These are phyloP conservation scores for Cichlasoma orientale DNA, from an alignment of 2,797 vertebrate genomes.

Conservation along the genomic window DNA sequence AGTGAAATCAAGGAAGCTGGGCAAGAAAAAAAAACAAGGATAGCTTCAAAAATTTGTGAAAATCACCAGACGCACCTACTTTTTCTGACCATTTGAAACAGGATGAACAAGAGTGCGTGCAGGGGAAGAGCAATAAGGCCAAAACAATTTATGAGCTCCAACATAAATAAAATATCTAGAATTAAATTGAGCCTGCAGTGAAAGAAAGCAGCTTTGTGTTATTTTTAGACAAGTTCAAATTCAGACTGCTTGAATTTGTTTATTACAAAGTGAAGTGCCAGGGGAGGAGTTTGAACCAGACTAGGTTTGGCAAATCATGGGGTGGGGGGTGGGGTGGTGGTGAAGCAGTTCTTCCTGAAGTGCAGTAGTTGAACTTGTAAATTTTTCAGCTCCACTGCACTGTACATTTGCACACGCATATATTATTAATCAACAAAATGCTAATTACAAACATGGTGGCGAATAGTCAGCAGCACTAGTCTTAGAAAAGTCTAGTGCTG, in stretches of 20 bases:
- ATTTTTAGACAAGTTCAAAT: neutral
- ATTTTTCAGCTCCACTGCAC: too few species aligned
- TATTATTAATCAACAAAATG: neutral
- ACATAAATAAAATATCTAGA: neutral
- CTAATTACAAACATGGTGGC: neutral
- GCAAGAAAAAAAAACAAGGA: neutral
- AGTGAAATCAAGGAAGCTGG: neutral
- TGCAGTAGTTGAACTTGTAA: neutral
- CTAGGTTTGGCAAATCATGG: neutral
- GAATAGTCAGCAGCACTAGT: neutral
- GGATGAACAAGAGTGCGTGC: neutral
- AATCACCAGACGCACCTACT: neutral
- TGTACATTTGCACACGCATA: fast-evolving
- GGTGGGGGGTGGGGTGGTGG: too few species aligned
- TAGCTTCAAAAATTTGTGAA: neutral
- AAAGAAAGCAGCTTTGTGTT: neutral
- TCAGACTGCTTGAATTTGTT: neutral
- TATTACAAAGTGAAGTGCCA: neutral
- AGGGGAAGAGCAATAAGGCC: neutral
- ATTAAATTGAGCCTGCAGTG: neutral
- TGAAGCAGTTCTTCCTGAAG: neutral
- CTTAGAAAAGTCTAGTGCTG: neutral
- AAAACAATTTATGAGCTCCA: neutral
- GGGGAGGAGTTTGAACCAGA: neutral
- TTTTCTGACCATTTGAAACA: neutral